Conservation (phyloP, 2,797 vertebrate species). For the Gymnothorax reevesii region DNA sequence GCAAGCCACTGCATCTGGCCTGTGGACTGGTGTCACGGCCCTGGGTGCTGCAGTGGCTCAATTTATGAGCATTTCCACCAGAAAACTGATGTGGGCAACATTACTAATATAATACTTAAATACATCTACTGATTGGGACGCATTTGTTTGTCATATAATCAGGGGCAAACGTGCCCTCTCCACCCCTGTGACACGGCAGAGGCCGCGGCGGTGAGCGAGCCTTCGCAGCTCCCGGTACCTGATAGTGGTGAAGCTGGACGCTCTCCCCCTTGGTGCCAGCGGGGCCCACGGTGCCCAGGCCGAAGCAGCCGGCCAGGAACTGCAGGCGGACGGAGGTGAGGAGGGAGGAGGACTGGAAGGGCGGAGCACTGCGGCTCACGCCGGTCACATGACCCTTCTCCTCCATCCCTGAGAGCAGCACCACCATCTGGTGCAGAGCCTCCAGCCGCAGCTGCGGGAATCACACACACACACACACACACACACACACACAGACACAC, state of each 20-base stretch:
- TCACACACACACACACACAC: neutral
- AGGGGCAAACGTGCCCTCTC: too few species aligned
- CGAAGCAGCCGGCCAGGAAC: conserved; percentile 95
- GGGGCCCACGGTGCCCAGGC: conserved; percentile 86
- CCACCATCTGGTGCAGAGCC: conserved; percentile 95
- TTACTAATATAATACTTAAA: too few species aligned
- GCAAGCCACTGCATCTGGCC: too few species aligned
- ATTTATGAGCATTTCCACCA: too few species aligned
- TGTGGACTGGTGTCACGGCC: too few species aligned
- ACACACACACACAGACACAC: neutral
- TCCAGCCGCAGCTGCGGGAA: conserved; percentile 85
- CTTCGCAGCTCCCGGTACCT: conserved; percentile 69
- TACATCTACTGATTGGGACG: too few species aligned
- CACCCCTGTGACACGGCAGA: neutral
- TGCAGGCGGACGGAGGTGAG: conserved; percentile 95
- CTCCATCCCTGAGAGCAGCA: conserved; percentile 95
- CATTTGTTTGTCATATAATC: too few species aligned
- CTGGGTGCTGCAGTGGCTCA: too few species aligned
- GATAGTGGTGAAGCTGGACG: conserved; percentile 95
- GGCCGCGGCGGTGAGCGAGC: neutral
- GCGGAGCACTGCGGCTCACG: conserved; percentile 65
- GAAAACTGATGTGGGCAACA: too few species aligned
- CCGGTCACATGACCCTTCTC: conserved; percentile 82
- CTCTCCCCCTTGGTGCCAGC: conserved; percentile 85
- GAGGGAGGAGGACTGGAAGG: conserved; percentile 88